Conservation (phyloP, 2,888 invertebrate genomes). For the Acleris cristana region DNA sequence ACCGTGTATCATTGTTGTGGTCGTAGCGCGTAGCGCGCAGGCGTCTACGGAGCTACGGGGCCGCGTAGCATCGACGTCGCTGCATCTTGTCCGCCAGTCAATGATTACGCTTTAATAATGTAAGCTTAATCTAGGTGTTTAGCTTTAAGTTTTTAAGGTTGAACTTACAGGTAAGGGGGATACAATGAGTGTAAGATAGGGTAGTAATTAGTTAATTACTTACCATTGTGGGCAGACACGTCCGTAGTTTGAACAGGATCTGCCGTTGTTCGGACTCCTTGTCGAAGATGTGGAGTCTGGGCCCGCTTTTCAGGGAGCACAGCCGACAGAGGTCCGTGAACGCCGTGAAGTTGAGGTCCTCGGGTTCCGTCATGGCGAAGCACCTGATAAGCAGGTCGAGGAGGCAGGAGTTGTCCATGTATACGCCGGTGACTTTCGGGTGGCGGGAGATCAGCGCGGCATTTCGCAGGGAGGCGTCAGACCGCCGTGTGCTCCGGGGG, state of each 20-base stretch:
- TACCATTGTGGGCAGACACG: slow-evolving; percentile 87
- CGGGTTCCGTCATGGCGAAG: slow-evolving; percentile 86
- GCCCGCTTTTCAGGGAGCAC: slow-evolving; percentile 87
- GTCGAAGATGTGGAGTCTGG: slow-evolving; percentile 88
- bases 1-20: slow-evolving; percentile 49
- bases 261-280: slow-evolving; percentile 89
- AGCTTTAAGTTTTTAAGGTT: too few species aligned
- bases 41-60: slow-evolving; percentile 72
- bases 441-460: slow-evolving; percentile 77
- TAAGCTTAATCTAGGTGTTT: not conserved
- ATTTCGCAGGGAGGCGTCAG: slow-evolving; percentile 81
- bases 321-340: slow-evolving; percentile 88
- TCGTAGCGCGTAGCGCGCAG: slow-evolving; percentile 74
- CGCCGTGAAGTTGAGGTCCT: slow-evolving; percentile 87
- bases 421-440: slow-evolving; percentile 76
- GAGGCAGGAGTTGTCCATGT: slow-evolving; percentile 85
- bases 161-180: too few species aligned
- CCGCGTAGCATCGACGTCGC: slow-evolving; percentile 35
- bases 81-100: slow-evolving; percentile 20
- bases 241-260: slow-evolving; percentile 87
- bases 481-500: slow-evolving; percentile 80
- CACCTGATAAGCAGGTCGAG: slow-evolving; percentile 84
- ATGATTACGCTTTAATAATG: slow-evolving; percentile 22
- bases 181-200: slow-evolving; percentile 10
- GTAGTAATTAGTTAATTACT: slow-evolving; percentile 59